Evolutionary conservation across 2,888 invertebrate species (phyloP).

Genomic region (Dasysyrphus tricinctus): DNA sequence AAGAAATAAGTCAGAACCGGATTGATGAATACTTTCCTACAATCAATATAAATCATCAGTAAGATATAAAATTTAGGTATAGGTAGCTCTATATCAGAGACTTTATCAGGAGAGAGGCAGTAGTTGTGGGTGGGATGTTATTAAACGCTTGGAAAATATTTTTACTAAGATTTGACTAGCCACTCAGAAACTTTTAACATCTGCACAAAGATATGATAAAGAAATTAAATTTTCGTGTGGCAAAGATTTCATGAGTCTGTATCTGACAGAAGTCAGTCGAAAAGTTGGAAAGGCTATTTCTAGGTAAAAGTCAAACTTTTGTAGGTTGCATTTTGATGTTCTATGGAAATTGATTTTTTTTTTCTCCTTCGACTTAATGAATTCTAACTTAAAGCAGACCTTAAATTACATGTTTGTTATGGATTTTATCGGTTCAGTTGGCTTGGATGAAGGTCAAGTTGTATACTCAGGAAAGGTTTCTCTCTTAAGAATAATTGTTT

Average conservation of each 20-base stretch:
- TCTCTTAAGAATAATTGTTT: not conserved
- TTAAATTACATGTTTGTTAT: not conserved
- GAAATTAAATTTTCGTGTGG: slow-evolving; percentile 10
- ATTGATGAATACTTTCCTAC: slow-evolving; percentile 61
- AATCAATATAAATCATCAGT: slow-evolving; percentile 70
- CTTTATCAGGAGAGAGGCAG: not conserved
- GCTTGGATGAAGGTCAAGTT: slow-evolving; percentile 25
- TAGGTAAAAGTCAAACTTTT: not conserved
- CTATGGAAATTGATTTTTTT: slow-evolving; percentile 17
- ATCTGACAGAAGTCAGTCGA: not conserved
- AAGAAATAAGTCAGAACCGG: slow-evolving; percentile 26
- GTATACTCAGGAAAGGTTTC: not conserved
- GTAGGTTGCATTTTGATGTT: not conserved
- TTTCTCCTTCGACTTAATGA: not conserved
- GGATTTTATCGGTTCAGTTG: slow-evolving; percentile 25
- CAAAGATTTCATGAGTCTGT: not conserved
- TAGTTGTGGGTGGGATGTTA: not conserved
- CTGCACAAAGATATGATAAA: not conserved
- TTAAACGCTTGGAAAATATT: slow-evolving; percentile 4
- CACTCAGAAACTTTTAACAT: slow-evolving; percentile 15
- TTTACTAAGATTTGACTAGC: slow-evolving; percentile 27
- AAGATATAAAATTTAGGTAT: slow-evolving; percentile 10
- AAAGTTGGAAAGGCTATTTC: slow-evolving; percentile 3
- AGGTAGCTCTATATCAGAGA: not conserved
- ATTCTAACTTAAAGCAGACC: slow-evolving; percentile 12